phyloP scores from a whole-genome alignment of 2,888 invertebrate genomes.

The Rhorus exstirpatorius region DNA sequence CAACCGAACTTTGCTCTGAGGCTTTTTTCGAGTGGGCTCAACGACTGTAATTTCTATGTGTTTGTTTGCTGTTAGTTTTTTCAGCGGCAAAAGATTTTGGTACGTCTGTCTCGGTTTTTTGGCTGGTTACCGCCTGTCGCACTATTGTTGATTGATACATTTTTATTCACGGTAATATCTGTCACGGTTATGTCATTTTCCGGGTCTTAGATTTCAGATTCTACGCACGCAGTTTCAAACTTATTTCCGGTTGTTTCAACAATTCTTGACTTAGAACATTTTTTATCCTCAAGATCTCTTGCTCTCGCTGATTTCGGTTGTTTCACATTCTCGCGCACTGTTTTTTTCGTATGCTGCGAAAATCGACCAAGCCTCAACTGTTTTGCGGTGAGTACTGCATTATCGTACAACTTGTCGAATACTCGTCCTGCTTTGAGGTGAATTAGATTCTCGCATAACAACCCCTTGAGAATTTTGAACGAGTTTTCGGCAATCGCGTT shows the following conservation, averaged over 20 bases:
- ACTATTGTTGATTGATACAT: too few relatives aligned
- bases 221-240: too few relatives aligned
- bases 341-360: conserved; percentile 10
- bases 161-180: too few relatives aligned
- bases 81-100: too few relatives aligned
- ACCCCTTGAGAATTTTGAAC: conserved; percentile 35
- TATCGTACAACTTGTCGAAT: conserved; percentile 33
- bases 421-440: conserved; percentile 34
- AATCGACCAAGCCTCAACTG: not conserved
- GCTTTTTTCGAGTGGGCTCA: not conserved
- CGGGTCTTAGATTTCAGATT: too few relatives aligned
- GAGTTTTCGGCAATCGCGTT: conserved; percentile 42
- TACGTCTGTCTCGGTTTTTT: too few relatives aligned
- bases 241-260: not conserved
- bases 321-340: not conserved
- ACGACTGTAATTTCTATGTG: not conserved
- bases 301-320: not conserved
- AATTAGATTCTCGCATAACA: conserved; percentile 9
- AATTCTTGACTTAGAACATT: not conserved
- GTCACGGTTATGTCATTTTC: too few relatives aligned
- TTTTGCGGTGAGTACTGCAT: conserved; percentile 19
- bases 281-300: not conserved
- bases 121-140: too few relatives aligned
- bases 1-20: not conserved
- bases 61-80: too few relatives aligned